Base-by-base conservation (phyloP, 1,140 invertebrate species). In the Lamellibrachia luymesi region DNA sequence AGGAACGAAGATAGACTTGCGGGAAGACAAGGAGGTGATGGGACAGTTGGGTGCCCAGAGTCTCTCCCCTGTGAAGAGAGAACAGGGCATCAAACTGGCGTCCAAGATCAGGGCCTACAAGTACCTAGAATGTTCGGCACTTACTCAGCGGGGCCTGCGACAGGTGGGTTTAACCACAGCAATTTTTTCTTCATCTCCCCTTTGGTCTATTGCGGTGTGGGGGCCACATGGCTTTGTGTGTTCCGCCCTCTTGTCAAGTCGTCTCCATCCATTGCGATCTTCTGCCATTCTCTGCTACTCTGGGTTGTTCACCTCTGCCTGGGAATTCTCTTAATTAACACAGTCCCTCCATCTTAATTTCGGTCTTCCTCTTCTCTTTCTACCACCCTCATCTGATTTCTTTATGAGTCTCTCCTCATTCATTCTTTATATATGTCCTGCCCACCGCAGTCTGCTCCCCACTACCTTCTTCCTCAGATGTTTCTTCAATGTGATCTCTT, bases 1-100 rank as follows among this genome's bases (percentile, higher is more conserved):
- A 52, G 98, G 98, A 98, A 97, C 99, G 93, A 99, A 99, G 97
- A 99, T 99, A 94, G 99, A 99, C 97, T 97, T 99, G 95, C 97
- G 99, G 94, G 99, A 99, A 96, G 99, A 99, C 96, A 98, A 98
- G 25, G 97, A 98, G 56, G 99, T 98, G 27, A 97, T 99, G 96
- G 99, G 99, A 96, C 99, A 99, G 96, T 97, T 99, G 95, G 99
- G 99, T 27, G 99, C 99, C 97, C 99, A 99, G 95, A 99, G 99
- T 97, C 99, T 99, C 95, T 99, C 99, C 96, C 99, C 99, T 22
- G 99, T 99, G 90, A 96, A 96, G 93, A 94, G 96, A 93, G 96
- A 96, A 94, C 96, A 96, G 93, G 96, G 95, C 98, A 97, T 96
- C 90, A 96, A 96, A 93, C 93, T 96, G 94, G 95, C 95, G 91